Conservation (phyloP, 2,113 vertebrate genomes). For the Ptilonorhynchus violaceus region DNA sequence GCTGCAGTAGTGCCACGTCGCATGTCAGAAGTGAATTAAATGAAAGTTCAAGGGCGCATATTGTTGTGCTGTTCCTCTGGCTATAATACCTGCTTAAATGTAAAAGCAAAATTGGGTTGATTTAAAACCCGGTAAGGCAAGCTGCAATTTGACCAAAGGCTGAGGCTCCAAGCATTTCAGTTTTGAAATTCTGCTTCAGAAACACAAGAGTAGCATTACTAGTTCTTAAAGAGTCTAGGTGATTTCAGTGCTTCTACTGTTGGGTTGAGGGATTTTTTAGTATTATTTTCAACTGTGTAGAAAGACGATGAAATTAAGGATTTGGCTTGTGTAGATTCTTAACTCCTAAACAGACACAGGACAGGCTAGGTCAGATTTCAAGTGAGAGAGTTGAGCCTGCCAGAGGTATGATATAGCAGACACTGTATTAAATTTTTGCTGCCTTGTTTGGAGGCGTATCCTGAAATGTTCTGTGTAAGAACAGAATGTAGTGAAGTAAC, state of each 20-base stretch:
- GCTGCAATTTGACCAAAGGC: not conserved
- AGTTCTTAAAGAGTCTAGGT: not conserved
- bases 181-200: not conserved
- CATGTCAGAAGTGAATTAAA: not conserved
- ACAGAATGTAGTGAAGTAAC: not conserved
- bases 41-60: not conserved
- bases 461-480: not conserved
- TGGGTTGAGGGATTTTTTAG: not conserved
- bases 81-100: not conserved
- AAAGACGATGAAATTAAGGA: not conserved
- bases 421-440: not conserved
- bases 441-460: not conserved
- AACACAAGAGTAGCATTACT: accelerated
- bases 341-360: not conserved
- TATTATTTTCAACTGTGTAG: not conserved
- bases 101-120: not conserved
- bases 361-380: not conserved
- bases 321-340: not conserved
- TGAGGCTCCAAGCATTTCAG: not conserved
- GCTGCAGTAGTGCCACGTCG: conserved; percentile 15
- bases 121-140: not conserved
- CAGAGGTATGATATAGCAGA: not conserved
- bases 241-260: not conserved
- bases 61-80: not conserved
- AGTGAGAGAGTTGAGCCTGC: not conserved